Conservation (phyloP, 2,797 vertebrate species). For the Luscinia luscinia region DNA sequence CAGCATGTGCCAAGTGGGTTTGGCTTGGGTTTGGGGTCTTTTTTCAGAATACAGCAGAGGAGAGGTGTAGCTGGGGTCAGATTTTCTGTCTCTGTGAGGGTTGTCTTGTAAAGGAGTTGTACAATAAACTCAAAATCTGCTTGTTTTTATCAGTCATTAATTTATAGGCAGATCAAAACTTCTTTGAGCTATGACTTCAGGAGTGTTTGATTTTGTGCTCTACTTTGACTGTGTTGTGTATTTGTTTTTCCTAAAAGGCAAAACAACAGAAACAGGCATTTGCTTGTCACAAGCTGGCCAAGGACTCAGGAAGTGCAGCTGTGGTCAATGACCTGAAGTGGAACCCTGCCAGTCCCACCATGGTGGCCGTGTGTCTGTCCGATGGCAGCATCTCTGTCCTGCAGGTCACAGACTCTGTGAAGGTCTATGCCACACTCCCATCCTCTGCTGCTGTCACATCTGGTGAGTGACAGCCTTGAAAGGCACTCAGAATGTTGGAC, state of each 20-base stretch:
- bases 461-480: slow-evolving; percentile 78
- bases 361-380: slow-evolving; percentile 87
- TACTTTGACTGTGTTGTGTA: background rate
- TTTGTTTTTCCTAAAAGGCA: slow-evolving; percentile 74
- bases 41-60: background rate
- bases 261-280: slow-evolving; percentile 88
- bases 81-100: background rate
- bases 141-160: background rate
- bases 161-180: background rate
- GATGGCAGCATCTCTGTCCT: slow-evolving; percentile 91
- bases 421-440: slow-evolving; percentile 82
- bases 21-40: background rate
- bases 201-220: background rate
- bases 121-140: background rate
- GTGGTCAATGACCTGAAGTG: slow-evolving; percentile 91
- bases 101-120: background rate
- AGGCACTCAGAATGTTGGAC: fast-evolving
- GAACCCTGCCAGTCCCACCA: slow-evolving; percentile 84
- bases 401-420: slow-evolving; percentile 84
- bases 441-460: slow-evolving; percentile 86
- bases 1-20: background rate
- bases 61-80: background rate
- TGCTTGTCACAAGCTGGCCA: slow-evolving; percentile 81
- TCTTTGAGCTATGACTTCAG: background rate
- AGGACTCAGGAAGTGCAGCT: slow-evolving; percentile 59